Evolutionary conservation across 2,113 vertebrate species (phyloP), one percentile per base, ranked within the genome.

Genomic region (Oreochromis spilurus): DNA sequence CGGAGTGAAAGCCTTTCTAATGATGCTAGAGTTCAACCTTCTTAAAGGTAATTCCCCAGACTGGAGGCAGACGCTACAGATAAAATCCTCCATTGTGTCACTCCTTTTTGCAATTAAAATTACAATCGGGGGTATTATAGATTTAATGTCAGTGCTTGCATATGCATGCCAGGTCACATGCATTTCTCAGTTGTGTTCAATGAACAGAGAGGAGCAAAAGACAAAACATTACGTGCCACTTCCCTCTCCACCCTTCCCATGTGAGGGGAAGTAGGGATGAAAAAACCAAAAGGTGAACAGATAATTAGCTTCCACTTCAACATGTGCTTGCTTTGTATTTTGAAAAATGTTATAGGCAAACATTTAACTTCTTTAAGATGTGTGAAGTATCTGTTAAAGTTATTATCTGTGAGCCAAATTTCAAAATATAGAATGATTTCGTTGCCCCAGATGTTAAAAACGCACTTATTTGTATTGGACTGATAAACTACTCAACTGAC

Each of bases 1-100:
- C 8, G 12, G 7, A 85, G 26, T 50, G 40, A 85, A 79, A 86
- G 79, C 38, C 58, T 80, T 82, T 54, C 12, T 82, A 79, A 48
- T 78, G 54, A 81, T 79, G 45, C 29, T 43, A 7, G n/a, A 84
- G 53, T 38, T 79, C 24, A 40, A 4, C 19, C 31, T 4, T 81
- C 75, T 65, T 58, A 31, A 72, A 36, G 53, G 84, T 84, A 43
- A 45, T 36, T 87, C 52, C 45, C 67, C 58, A 31, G 24, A 52
- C 34, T 21, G 21, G 24, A 7, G 8, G 31, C 45, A 40, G 52
- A 17, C 0, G 7, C 38, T 5, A 13, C 31, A 9, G 29, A 62
- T 38, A 24, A 79, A 45, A 79, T 78, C 65, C 54, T 52, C 24
- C 13, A 7, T 72, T 8, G 9, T 29, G 16, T 77, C 24, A 50